Conservation (phyloP, 2,888 invertebrate genomes). For the Seira musarum region DNA sequence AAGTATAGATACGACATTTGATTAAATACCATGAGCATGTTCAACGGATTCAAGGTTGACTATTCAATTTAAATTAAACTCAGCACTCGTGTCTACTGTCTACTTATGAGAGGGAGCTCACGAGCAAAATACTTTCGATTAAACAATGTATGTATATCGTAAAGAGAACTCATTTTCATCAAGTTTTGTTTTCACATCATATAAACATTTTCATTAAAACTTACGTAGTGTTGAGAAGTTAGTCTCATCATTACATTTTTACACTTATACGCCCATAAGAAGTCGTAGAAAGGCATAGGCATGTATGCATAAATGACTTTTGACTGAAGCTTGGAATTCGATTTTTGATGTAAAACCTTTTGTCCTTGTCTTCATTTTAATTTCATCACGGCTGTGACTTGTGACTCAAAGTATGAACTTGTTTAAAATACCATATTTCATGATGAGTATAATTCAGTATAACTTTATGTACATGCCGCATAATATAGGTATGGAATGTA, state of each 20-base stretch:
- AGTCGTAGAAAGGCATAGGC: background rate
- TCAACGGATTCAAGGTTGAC: background rate
- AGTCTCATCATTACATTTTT: background rate
- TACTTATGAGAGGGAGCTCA: background rate
- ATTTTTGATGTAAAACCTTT: background rate
- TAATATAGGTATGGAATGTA: background rate
- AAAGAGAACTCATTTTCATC: background rate
- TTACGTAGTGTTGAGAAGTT: background rate
- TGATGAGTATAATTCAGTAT: background rate
- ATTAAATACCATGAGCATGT: background rate
- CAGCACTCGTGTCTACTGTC: background rate
- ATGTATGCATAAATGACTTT: background rate
- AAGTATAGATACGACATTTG: background rate
- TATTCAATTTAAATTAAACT: background rate
- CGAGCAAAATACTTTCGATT: background rate
- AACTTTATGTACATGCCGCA: background rate
- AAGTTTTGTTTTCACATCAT: background rate
- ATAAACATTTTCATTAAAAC: too few species aligned
- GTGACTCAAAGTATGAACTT: background rate
- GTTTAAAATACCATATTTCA: background rate
- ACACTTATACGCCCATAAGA: background rate
- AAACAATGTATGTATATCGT: background rate
- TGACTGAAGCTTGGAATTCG: background rate
- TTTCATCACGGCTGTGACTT: too few species aligned
- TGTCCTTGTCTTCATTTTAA: too few species aligned